A percentile compares a stretch with the other conserved stretches of the same genome.
phyloP scores from a whole-genome alignment of 2,888 invertebrate genomes.

The Cantharis flavilabris region DNA sequence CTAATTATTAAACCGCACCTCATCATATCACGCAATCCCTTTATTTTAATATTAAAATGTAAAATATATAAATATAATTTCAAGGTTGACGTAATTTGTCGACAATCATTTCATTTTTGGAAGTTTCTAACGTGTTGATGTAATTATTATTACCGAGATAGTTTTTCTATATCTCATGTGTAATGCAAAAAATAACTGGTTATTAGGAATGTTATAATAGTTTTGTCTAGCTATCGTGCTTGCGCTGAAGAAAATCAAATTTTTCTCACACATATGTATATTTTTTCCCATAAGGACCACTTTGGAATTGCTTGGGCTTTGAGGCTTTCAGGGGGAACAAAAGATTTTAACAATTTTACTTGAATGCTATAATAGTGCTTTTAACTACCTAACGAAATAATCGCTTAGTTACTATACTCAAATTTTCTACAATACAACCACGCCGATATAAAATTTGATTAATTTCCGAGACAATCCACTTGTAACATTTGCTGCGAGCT shows the following conservation, averaged over 20 bases:
- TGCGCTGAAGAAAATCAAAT: neutral
- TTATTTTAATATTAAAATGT: constrained; percentile 32
- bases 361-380: too few species aligned
- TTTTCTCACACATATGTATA: neutral
- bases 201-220: neutral
- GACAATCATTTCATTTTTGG: neutral
- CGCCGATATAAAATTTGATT: neutral
- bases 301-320: too few species aligned
- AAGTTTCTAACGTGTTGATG: neutral
- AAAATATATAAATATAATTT: constrained; percentile 6
- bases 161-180: neutral
- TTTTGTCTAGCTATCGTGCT: neutral
- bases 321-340: too few species aligned
- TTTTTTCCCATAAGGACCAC: neutral
- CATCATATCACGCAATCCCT: constrained; percentile 32
- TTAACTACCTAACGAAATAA: neutral
- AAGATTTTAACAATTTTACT: too few species aligned
- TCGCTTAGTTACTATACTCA: neutral
- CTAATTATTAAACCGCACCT: constrained; percentile 45
- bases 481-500: neutral
- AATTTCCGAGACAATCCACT: neutral
- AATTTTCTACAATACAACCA: neutral
- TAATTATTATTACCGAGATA: neutral
- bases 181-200: neutral
- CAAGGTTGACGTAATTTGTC: neutral